Evolutionary conservation across 2,113 vertebrate genomes (phyloP), one percentile per base, ranked within the genome.

Genomic region (Python bivittatus): DNA sequence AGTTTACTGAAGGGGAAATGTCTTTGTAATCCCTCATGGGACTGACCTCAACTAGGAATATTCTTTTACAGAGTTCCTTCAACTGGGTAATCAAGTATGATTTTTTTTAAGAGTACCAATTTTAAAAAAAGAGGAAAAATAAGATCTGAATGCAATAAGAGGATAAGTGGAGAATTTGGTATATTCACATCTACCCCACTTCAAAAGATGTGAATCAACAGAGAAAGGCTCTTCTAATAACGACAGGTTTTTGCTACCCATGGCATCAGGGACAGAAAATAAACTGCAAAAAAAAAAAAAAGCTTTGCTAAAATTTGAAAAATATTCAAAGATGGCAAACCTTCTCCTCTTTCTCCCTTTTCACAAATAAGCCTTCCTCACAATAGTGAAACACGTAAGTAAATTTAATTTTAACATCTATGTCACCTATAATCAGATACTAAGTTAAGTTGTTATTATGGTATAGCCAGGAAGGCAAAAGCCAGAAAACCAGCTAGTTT

Each of bases 191-290:
- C 96, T 97, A 95, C 27, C 96, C 95, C 94, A 96, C 95, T 97
- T 97, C 96, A 97, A 93, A 96, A 95, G 61, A 97, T 97, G 96
- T 95, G 97, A 97, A 97, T 96, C 91, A 95, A 88, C 88, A 93
- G 44, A 91, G 94, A 89, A 72, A 94, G 93, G 94, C 94, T 94
- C 95, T 96, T 95, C 94, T n/a, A 23, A 85, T 2, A 89, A n/a
- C 17, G 52, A 56, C 95, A 92, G 57, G 44, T 88, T 29, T 93
- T 92, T 95, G 84, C 90, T 93, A 95, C 95, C 87, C 90, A 57
- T 60, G 25, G 27, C 54, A 84, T 60, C 11, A 79, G 84, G 72
- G 38, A n/a, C 53, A 44, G 54, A 91, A 52, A 89, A 0, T 15
- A 61, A 60, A 57, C 86, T 53, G 86, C 25, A 33, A 8, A 83